Evolutionary conservation across 1,140 invertebrate species (phyloP).

Genomic region (Marisa cornuarietis): DNA sequence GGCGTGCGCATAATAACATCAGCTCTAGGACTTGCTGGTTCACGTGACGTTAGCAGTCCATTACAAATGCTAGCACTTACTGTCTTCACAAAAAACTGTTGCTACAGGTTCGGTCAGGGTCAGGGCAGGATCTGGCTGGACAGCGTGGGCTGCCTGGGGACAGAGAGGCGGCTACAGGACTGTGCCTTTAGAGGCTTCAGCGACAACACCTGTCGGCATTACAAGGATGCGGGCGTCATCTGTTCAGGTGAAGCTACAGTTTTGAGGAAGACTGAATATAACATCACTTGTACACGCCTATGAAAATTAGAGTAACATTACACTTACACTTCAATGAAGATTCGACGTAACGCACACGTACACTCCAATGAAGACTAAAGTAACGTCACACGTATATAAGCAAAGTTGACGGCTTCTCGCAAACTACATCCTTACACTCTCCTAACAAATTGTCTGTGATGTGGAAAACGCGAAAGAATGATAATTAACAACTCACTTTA

Average conservation of each 20-base stretch:
- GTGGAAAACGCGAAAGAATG: not conserved
- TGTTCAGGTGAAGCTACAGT: constrained; percentile 41
- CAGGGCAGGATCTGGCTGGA: constrained; percentile 52
- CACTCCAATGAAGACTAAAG: too few species aligned
- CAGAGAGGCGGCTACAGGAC: constrained; percentile 39
- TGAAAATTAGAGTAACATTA: not conserved
- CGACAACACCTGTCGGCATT: constrained; percentile 47
- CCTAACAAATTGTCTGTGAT: not conserved
- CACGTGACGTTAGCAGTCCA: too few species aligned
- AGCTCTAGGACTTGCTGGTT: too few species aligned
- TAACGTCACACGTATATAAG: too few species aligned
- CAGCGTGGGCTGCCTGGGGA: constrained; percentile 51
- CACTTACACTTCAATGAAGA: too few species aligned
- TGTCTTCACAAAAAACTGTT: not conserved
- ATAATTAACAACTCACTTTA: not conserved
- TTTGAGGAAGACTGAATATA: not conserved
- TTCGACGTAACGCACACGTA: too few species aligned
- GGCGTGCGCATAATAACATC: too few species aligned
- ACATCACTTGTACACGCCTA: too few species aligned
- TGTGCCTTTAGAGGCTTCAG: constrained; percentile 42
- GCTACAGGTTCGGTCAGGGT: constrained; percentile 27
- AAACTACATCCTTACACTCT: not conserved
- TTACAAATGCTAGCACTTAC: too few species aligned
- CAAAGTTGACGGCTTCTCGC: not conserved
- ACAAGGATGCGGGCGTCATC: constrained; percentile 49